Percentiles rank a stretch among this genome's conserved stretches.
These are phyloP conservation scores for Aphelocoma coerulescens DNA, from an alignment of 2,113 vertebrate species.

Conservation along the genomic window DNA sequence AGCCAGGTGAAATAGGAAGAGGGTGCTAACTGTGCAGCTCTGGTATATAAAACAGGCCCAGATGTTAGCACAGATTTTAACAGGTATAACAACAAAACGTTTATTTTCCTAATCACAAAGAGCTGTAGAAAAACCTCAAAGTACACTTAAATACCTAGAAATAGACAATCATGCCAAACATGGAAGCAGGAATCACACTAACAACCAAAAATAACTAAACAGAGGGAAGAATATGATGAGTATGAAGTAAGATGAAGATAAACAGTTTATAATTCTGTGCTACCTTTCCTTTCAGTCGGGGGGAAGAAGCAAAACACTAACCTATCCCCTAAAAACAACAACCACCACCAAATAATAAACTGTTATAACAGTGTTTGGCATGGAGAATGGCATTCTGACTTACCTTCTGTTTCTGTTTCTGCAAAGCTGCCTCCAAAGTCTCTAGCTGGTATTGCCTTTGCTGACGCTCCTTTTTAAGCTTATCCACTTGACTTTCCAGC, in stretches of 20 bases:
- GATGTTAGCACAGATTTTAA: not conserved
- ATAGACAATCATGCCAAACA: not conserved
- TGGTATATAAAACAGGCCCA: not conserved
- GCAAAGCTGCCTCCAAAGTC: constrained; percentile 83
- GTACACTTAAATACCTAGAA: not conserved
- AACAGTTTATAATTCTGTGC: not conserved
- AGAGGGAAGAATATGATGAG: not conserved
- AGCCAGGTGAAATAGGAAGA: not conserved
- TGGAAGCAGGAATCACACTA: not conserved
- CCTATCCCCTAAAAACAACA: not conserved
- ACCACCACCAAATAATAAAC: not conserved
- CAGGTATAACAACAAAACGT: not conserved
- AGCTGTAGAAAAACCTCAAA: not conserved
- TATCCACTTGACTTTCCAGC: constrained; percentile 87
- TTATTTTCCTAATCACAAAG: not conserved
- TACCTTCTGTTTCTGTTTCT: constrained; percentile 94
- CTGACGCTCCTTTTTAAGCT: constrained; percentile 86
- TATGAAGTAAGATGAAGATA: not conserved
- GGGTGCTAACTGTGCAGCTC: not conserved
- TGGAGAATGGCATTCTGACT: not conserved
- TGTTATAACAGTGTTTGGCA: not conserved
- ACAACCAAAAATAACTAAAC: not conserved
- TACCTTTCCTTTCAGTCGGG: not conserved
- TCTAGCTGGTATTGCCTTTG: constrained; percentile 91
- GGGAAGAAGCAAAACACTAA: not conserved